These are phyloP conservation scores for Helobdella robusta DNA, from an alignment of 2,888 invertebrate genomes.

Conservation along the genomic window DNA sequence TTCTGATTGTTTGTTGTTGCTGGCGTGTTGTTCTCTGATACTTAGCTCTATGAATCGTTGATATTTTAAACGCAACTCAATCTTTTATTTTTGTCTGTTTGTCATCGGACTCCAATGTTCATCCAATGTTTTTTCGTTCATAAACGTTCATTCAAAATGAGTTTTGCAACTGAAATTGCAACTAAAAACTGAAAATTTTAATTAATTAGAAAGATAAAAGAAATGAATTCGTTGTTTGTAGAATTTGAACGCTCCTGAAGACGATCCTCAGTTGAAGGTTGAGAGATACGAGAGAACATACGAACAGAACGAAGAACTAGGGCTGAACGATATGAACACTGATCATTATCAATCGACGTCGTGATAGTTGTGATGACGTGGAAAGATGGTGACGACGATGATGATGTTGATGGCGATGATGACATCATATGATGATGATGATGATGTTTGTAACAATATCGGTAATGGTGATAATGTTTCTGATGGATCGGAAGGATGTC, in stretches of 20 bases:
- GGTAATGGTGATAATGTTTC: background rate
- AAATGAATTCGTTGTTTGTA: conserved; percentile 45
- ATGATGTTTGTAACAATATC: background rate
- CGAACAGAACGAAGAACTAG: conserved; percentile 90
- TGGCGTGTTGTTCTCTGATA: no score
- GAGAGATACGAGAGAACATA: conserved; percentile 69
- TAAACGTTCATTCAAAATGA: background rate
- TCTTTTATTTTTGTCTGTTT: no score
- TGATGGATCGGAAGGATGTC: background rate
- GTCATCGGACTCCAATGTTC: no score
- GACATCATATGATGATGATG: no score
- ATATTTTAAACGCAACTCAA: no score
- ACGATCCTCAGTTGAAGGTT: conserved; percentile 58
- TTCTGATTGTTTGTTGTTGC: no score
- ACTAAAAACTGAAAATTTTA: background rate
- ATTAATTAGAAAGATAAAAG: background rate
- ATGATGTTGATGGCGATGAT: no score
- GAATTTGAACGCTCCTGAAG: conserved; percentile 60
- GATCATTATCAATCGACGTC: conserved; percentile 36
- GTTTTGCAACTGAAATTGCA: no score
- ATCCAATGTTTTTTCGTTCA: no score
- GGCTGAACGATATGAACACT: conserved; percentile 48
- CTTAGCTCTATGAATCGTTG: no score
- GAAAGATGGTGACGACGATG: background rate
- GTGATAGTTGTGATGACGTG: background rate